These are phyloP conservation scores for Bombyx mori DNA, from an alignment of 1,140 invertebrate species.

Conservation along the genomic window DNA sequence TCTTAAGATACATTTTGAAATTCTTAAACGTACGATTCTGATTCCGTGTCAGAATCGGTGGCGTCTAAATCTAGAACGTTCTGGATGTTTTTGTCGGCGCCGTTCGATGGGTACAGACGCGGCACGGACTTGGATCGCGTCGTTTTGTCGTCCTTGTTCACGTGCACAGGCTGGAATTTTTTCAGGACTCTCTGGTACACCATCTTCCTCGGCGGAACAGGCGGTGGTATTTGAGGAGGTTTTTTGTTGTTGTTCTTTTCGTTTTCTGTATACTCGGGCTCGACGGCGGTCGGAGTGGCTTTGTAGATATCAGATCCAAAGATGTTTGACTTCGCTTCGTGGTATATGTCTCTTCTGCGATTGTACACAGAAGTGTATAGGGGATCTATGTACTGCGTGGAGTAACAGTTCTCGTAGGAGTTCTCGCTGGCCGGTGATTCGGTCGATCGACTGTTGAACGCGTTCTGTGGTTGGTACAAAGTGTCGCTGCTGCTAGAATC, in stretches of 20 bases:
- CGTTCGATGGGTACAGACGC: constrained; percentile 47
- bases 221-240: constrained; percentile 54
- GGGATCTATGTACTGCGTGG: constrained; percentile 57
- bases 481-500: constrained; percentile 66
- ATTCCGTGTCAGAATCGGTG: constrained; percentile 66
- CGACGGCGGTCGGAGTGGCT: constrained; percentile 62
- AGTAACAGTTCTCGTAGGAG: constrained; percentile 60
- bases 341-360: constrained; percentile 57
- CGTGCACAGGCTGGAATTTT: constrained; percentile 66
- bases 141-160: constrained; percentile 58
- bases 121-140: constrained; percentile 60
- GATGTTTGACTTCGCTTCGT: constrained; percentile 57
- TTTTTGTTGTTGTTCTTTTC: constrained; percentile 51
- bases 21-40: constrained; percentile 64
- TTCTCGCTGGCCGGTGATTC: constrained; percentile 64
- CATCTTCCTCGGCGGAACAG: constrained; percentile 64
- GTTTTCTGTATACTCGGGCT: constrained; percentile 43
- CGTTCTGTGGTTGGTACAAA: constrained; percentile 62
- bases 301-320: constrained; percentile 64
- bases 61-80: constrained; percentile 58
- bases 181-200: constrained; percentile 63
- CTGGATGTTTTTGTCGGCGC: constrained; percentile 41
- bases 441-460: constrained; percentile 52
- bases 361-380: constrained; percentile 62
- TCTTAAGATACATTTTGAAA: constrained; percentile 1